Evolutionary conservation across 2,797 vertebrate species (phyloP).

Genomic region (Cyclura pinguis): DNA sequence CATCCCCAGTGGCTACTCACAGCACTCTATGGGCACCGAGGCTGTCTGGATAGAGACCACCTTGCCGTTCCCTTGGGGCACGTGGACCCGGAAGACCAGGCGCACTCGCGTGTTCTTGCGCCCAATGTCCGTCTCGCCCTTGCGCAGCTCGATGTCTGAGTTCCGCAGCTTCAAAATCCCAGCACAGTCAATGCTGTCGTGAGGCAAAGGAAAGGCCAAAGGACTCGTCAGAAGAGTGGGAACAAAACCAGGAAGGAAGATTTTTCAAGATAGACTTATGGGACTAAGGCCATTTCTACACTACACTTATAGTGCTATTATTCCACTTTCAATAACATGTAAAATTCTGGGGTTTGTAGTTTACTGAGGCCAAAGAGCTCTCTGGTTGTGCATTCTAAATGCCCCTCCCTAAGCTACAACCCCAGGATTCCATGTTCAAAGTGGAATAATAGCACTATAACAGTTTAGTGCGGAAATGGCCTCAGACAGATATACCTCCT

Average conservation of each 20-base stretch:
- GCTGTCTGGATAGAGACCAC: conserved; percentile 90
- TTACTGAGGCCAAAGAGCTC: too few species aligned
- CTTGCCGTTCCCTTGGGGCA: conserved; percentile 87
- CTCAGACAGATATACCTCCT: neutral
- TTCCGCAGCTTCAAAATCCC: conserved; percentile 94
- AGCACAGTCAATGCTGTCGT: conserved; percentile 90
- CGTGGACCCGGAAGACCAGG: conserved; percentile 90
- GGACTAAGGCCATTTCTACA: too few species aligned
- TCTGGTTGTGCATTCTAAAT: too few species aligned
- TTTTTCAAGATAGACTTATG: neutral
- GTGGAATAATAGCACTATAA: too few species aligned
- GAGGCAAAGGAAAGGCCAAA: neutral
- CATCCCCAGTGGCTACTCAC: conserved; percentile 79
- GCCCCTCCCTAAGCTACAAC: too few species aligned
- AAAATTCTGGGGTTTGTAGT: too few species aligned
- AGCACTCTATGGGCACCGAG: conserved; percentile 93
- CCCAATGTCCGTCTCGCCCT: conserved; percentile 95
- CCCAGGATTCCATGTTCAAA: too few species aligned
- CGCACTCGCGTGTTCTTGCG: conserved; percentile 93
- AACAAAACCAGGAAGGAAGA: neutral
- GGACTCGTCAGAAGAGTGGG: too few species aligned
- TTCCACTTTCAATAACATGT: too few species aligned
- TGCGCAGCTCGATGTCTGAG: conserved; percentile 94
- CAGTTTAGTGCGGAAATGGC: too few species aligned
- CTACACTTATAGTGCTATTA: too few species aligned